phyloP scores from a whole-genome alignment of 2,797 vertebrate species.

The Enteromius radiatus region DNA sequence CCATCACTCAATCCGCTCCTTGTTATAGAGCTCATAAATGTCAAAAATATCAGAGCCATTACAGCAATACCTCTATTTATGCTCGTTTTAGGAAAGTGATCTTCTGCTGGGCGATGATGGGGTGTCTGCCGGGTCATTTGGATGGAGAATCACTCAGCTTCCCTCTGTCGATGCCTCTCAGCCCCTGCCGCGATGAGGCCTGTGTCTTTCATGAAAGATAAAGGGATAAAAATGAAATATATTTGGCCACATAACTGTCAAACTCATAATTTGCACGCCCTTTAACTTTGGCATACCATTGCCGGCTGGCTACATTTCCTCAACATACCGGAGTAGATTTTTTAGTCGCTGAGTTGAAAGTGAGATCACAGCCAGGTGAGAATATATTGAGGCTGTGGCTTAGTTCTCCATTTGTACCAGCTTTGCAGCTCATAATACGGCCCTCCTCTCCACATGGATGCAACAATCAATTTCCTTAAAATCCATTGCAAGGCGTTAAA shows the following conservation, averaged over 20 bases:
- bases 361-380: conserved; percentile 58
- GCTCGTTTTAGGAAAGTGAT: conserved; percentile 45
- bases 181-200: conserved; percentile 25
- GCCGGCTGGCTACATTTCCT: conserved; percentile 17
- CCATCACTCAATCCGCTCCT: conserved; percentile 63
- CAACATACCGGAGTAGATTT: conserved; percentile 44
- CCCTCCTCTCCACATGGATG: conserved; percentile 58
- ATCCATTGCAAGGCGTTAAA: conserved; percentile 65
- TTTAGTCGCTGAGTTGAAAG: conserved; percentile 57
- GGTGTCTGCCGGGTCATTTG: conserved; percentile 39
- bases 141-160: conserved; percentile 33
- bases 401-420: conserved; percentile 65
- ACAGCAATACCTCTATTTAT: conserved; percentile 41
- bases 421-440: conserved; percentile 67
- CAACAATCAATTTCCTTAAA: conserved; percentile 68
- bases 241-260: conserved; percentile 43
- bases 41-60: conserved; percentile 59
- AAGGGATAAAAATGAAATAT: conserved; percentile 36
- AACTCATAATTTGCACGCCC: conserved; percentile 39
- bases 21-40: conserved; percentile 61
- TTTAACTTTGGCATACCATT: conserved; percentile 28
- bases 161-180: conserved; percentile 43
- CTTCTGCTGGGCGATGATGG: conserved; percentile 46
- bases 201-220: conserved; percentile 27
- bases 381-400: conserved; percentile 49